Conservation (phyloP, 2,888 invertebrate species). For the Leptinotarsa juncta region DNA sequence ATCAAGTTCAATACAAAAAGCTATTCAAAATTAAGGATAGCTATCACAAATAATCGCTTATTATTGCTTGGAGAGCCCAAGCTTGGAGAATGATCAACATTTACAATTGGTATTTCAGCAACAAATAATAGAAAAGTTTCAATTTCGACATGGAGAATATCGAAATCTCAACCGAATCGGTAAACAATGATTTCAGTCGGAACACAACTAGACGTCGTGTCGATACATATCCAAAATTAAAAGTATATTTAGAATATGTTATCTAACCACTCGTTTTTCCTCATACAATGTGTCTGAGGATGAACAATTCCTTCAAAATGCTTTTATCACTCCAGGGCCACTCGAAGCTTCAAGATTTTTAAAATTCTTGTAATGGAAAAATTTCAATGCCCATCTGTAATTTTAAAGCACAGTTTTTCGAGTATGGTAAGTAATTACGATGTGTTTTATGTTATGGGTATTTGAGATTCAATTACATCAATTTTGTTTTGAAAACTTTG, state of each 20-base stretch:
- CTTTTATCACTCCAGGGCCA: too few relatives aligned
- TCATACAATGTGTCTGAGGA: slow-evolving; percentile 22
- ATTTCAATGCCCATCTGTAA: too few relatives aligned
- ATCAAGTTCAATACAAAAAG: slow-evolving; percentile 58
- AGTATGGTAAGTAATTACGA: too few relatives aligned
- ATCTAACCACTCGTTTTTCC: slow-evolving; percentile 53
- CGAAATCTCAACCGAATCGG: slow-evolving; percentile 48
- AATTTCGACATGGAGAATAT: slow-evolving; percentile 33
- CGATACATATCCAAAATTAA: slow-evolving; percentile 49
- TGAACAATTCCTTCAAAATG: not conserved
- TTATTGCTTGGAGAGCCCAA: slow-evolving; percentile 55
- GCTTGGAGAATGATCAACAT: slow-evolving; percentile 61
- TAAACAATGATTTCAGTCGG: slow-evolving; percentile 54
- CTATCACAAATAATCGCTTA: slow-evolving; percentile 63
- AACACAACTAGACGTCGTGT: slow-evolving; percentile 53
- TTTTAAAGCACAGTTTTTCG: too few relatives aligned
- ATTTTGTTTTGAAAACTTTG: too few relatives aligned
- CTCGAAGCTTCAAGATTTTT: too few relatives aligned
- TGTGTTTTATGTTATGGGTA: too few relatives aligned
- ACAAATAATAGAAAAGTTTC: slow-evolving; percentile 17
- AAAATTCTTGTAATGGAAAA: too few relatives aligned
- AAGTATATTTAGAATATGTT: slow-evolving; percentile 59
- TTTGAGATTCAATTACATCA: too few relatives aligned
- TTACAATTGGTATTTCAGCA: slow-evolving; percentile 55
- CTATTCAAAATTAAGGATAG: slow-evolving; percentile 62